Evolutionary conservation across 2,113 vertebrate species (phyloP).

Genomic region (Psilopogon haemacephalus): DNA sequence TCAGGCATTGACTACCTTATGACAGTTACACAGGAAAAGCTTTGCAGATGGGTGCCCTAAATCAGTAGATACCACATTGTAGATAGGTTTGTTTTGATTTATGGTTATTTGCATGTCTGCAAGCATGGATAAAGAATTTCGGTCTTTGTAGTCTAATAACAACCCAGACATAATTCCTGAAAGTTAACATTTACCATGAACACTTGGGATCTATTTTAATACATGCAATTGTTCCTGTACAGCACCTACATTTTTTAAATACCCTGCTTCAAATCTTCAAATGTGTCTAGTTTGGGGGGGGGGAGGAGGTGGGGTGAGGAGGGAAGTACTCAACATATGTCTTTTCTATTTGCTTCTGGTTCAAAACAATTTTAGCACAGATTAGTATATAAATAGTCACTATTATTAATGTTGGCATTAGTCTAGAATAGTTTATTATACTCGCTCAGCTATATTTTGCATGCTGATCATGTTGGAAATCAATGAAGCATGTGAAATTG

Average conservation of each 20-base stretch:
- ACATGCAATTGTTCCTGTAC: neutral
- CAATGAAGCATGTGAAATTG: slow-evolving; percentile 27
- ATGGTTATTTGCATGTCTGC: neutral
- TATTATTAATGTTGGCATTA: slow-evolving; percentile 52
- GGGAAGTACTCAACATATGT: neutral
- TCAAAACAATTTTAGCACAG: slow-evolving; percentile 8
- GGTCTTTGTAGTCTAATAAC: neutral
- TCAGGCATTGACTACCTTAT: neutral
- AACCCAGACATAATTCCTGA: neutral
- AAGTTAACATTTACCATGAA: neutral
- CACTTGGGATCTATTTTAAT: neutral
- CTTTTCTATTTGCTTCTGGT: slow-evolving; percentile 22
- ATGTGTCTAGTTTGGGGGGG: neutral
- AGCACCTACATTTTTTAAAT: neutral
- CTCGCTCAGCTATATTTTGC: slow-evolving; percentile 17
- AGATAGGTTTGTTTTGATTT: neutral
- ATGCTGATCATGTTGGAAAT: slow-evolving; percentile 32
- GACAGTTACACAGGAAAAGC: neutral
- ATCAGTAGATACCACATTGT: neutral
- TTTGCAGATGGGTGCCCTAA: neutral
- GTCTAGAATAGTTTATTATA: slow-evolving; percentile 24
- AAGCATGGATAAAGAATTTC: neutral
- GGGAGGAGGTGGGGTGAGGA: no score
- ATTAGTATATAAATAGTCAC: slow-evolving; percentile 19
- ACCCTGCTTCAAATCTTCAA: neutral